A percentile compares a stretch with the other conserved stretches of the same genome.
Evolutionary conservation across 2,113 vertebrate species (phyloP).

Genomic region (Menura novaehollandiae): DNA sequence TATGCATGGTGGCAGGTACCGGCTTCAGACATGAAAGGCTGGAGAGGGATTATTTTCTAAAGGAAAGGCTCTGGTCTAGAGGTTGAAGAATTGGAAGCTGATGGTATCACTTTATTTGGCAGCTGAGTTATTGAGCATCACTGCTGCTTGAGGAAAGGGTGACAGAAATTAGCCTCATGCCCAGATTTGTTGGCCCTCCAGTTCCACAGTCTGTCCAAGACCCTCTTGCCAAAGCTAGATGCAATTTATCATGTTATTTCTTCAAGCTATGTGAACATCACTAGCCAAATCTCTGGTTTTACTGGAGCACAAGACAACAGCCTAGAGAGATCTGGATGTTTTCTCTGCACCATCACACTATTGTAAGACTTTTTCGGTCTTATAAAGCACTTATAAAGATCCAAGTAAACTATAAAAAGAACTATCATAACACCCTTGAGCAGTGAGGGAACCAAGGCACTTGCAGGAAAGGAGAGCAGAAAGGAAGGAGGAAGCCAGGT

Average conservation of each 20-base stretch:
- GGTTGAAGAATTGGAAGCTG: background rate
- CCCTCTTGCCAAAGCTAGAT: background rate
- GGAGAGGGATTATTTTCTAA: background rate
- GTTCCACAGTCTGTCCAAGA: background rate
- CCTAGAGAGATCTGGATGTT: background rate
- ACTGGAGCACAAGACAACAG: background rate
- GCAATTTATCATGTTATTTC: background rate
- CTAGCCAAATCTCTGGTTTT: background rate
- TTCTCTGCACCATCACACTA: background rate
- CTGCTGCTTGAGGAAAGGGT: background rate
- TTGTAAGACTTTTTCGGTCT: background rate
- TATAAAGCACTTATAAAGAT: background rate
- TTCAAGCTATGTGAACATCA: background rate
- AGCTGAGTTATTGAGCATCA: background rate
- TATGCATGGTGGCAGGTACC: background rate
- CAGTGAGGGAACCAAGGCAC: background rate
- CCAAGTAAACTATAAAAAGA: background rate
- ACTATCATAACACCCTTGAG: too few species aligned
- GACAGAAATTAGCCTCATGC: background rate
- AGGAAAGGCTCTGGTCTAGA: background rate
- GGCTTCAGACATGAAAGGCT: background rate
- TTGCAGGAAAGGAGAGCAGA: background rate
- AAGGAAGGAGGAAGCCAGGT: accelerated
- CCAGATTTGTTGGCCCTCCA: background rate
- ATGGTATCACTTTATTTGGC: background rate